phyloP scores from a whole-genome alignment of 2,888 invertebrate species.

The Nemapogon koenigi region DNA sequence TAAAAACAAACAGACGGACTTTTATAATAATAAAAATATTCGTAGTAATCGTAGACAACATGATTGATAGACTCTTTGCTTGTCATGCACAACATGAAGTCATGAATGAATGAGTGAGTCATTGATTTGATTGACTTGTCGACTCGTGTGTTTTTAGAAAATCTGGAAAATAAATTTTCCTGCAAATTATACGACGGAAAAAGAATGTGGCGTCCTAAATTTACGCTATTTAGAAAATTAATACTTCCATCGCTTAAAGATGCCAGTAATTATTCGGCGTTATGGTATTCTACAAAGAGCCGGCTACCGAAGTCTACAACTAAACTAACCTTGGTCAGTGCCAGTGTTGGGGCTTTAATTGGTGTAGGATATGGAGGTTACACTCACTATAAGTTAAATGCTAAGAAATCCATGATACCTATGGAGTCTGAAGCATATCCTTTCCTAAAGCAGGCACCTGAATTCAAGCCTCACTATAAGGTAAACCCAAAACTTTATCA shows the following conservation, averaged over 20 bases:
- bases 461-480: conserved; percentile 57
- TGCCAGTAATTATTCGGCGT: conserved; percentile 28
- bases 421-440: conserved; percentile 44
- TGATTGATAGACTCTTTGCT: too few relatives aligned
- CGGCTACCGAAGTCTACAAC: conserved; percentile 40
- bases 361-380: conserved; percentile 64
- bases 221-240: conserved; percentile 37
- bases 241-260: conserved; percentile 36
- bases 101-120: too few relatives aligned
- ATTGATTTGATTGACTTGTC: too few relatives aligned
- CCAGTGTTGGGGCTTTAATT: conserved; percentile 61
- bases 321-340: conserved; percentile 65
- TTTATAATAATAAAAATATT: too few relatives aligned
- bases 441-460: conserved; percentile 50
- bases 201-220: conserved; percentile 47
- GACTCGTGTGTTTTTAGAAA: too few relatives aligned
- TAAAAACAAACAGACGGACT: too few relatives aligned
- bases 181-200: too few relatives aligned
- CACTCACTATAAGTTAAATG: conserved; percentile 53
- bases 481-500: too few relatives aligned
- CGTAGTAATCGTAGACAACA: too few relatives aligned
- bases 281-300: conserved; percentile 39
- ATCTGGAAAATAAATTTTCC: too few relatives aligned
- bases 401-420: conserved; percentile 28
- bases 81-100: too few relatives aligned